Conservation (phyloP, 2,888 invertebrate species). For the Agrotis segetum region DNA sequence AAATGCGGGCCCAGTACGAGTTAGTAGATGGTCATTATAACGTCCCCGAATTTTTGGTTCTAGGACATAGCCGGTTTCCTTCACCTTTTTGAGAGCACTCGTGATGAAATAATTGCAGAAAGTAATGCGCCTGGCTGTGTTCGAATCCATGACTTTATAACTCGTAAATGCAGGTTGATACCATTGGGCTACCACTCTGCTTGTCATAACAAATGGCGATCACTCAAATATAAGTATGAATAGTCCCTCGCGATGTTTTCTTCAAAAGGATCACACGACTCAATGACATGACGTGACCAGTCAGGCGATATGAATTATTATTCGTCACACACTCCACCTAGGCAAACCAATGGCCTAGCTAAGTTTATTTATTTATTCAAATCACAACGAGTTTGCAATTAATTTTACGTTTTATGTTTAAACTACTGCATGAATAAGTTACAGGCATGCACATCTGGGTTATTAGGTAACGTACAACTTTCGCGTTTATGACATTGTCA, state of each 20-base stretch:
- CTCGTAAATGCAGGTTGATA: no score
- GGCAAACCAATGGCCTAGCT: conserved; percentile 19
- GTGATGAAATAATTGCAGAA: no score
- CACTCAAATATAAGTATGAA: no score
- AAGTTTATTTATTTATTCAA: conserved; percentile 54
- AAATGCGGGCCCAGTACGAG: no score
- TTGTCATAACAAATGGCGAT: no score
- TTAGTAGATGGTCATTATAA: no score
- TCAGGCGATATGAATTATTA: conserved; percentile 26
- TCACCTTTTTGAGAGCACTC: no score
- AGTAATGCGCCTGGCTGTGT: no score
- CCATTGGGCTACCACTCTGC: no score
- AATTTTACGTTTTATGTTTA: conserved; percentile 48
- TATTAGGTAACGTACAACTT: conserved; percentile 42
- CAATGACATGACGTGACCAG: neutral
- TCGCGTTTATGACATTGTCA: conserved; percentile 44
- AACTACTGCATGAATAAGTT: conserved; percentile 46
- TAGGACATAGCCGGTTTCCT: no score
- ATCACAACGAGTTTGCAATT: conserved; percentile 48
- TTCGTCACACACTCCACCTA: conserved; percentile 41
- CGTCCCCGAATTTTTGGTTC: no score
- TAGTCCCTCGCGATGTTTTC: neutral
- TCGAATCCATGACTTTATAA: no score
- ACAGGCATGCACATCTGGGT: conserved; percentile 56
- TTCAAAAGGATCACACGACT: conserved; percentile 15